Base-by-base conservation (phyloP, 1,140 invertebrate genomes). In the Sipha flava region DNA sequence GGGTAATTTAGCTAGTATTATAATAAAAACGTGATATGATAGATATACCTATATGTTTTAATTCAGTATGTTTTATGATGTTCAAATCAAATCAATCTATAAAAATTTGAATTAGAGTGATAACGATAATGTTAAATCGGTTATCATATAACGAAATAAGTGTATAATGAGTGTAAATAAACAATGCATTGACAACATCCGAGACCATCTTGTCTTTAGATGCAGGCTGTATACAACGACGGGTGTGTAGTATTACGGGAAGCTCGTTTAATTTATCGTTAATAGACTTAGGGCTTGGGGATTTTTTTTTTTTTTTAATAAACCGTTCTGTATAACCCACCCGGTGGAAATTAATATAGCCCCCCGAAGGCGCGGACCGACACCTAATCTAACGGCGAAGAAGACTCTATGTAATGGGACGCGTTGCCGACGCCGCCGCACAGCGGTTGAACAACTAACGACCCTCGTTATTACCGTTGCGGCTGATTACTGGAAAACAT, bases 251-350 rank as follows among this genome's bases (percentile, higher is more conserved):
- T n/a, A 34, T 34, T 62, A 62, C 62, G 62, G 62, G 62, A 66
- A 66, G 43, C 68, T 72, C 16, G 45, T 49, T 10, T 72, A 72
- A 72, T 72, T 47, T 72, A 47, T 72, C 23, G 68, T 72, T 72
- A 47, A 72, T 72, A 45, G 7, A 49, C 43, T 72, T 31, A 31
- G 68, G 68, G 66, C 47, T 23, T 23, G 43, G 7, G 66, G 37
- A 29, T 70, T 18, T 70, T 70, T 47, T 10, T 0, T 4, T 37
- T 72, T 73, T 73, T 54, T 54, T 73, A 73, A 73, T 73, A 34
- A 31, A 21, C 31, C 23, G 29, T 59, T 43, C 31, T 43, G 29
- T 59, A 26, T 59, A 57, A 57, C 31, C 21, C 16, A 59, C 23
- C 18, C 52, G 34, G 14, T 43, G 16, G 73, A 26, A 57, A 59